Evolutionary conservation across 2,113 vertebrate species (phyloP), one percentile per base, ranked within the genome.

Genomic region (Scalopus aquaticus): DNA sequence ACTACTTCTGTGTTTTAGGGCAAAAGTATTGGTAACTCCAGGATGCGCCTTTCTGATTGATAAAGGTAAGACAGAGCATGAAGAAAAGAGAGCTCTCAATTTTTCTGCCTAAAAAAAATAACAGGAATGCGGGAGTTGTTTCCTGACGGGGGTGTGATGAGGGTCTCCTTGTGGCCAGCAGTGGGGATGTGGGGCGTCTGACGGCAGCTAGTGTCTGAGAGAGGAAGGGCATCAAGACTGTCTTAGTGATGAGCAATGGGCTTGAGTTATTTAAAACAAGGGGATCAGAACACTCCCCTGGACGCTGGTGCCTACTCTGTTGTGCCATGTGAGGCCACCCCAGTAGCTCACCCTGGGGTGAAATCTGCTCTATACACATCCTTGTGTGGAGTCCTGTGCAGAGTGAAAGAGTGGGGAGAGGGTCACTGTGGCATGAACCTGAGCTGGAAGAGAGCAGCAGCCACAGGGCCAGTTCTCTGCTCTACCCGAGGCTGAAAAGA

Each of bases 81-180:
- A 76, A 60, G 2, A 65, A n/a, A 67, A 22, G 56, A 49, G 4
- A 54, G 30, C 49, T n/a, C 28, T 49, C 5, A 26, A 56, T 32
- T 20, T 51, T 79, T 46, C 64, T 49, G 42, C 39, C 76, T 79
- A n/a, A 56, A 69, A 60, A 69, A 82, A 91, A 69, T 35, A 81
- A 60, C 12, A 49, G 70, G 30, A 62, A 2, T 28, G 20, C 35
- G 17, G 42, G 37, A 22, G 35, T 13, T 77, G 32, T 19, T 44
- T 51, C 72, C 51, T 72, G 26, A 28, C 0, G 8, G 0, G 30
- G 9, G 1, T 2, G 7, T 3, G 0, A 49, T 37, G 26, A 72
- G 62, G 44, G 70, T n/a, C 10, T 32, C 28, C 35, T 42, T 11
- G 30, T 46, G 39, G 24, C 8, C 1, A 79, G 0, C 17, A 30